Percentiles rank a stretch among this genome's conserved stretches.
These are phyloP conservation scores for Climacteris rufus DNA, from an alignment of 2,113 vertebrate genomes.

Conservation along the genomic window DNA sequence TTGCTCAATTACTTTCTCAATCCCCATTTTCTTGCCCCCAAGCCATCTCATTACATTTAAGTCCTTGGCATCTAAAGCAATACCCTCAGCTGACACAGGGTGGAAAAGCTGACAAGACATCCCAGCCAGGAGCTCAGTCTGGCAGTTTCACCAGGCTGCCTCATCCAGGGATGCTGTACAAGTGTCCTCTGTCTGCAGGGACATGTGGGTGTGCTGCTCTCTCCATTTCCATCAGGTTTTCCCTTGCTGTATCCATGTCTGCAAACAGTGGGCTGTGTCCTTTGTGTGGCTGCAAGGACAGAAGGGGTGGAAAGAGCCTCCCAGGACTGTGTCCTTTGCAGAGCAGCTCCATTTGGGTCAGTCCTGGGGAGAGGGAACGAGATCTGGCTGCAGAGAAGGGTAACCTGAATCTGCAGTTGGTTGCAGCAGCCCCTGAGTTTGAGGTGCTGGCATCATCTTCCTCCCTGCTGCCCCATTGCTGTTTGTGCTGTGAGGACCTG, in stretches of 20 bases:
- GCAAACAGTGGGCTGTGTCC: background rate
- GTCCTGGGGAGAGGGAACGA: background rate
- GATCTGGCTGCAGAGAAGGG: background rate
- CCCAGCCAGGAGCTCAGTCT: background rate
- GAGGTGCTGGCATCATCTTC: background rate
- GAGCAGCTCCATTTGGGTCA: rapidly evolving
- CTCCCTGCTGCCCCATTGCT: background rate
- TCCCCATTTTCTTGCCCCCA: background rate
- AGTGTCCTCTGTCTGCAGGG: rapidly evolving
- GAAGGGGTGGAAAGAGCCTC: background rate
- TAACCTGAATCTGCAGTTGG: background rate
- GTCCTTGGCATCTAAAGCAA: background rate
- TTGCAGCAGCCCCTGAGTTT: background rate
- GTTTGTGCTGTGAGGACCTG: background rate
- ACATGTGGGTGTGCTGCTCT: rapidly evolving
- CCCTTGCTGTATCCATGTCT: background rate
- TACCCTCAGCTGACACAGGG: background rate
- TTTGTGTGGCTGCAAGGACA: background rate
- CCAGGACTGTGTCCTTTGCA: background rate
- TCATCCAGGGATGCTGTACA: rapidly evolving
- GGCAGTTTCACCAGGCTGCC: background rate
- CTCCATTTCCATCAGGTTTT: rapidly evolving
- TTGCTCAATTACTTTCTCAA: background rate
- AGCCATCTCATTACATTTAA: background rate
- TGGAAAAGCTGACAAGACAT: background rate